These are phyloP conservation scores for Muntiacus reevesi DNA, from an alignment of 2,113 vertebrate species.

Conservation along the genomic window DNA sequence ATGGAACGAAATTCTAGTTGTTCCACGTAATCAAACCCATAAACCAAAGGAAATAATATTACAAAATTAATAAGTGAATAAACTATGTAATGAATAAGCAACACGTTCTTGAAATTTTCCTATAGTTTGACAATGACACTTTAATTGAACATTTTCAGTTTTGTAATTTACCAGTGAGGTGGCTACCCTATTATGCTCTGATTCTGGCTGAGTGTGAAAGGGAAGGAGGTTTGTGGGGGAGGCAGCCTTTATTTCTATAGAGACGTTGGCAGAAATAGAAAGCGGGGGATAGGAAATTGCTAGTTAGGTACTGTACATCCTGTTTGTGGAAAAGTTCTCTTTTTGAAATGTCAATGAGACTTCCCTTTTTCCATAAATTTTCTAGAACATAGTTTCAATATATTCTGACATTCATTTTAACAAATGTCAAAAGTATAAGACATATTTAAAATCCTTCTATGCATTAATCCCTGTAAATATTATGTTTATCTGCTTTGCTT, in stretches of 20 bases:
- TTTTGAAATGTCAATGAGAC: constrained; percentile 36
- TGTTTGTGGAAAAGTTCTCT: constrained; percentile 44
- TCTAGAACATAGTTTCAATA: background rate
- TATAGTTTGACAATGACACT: background rate
- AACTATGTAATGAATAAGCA: background rate
- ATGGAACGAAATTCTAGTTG: background rate
- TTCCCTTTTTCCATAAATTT: background rate
- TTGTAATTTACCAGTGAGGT: background rate
- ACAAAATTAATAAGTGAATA: background rate
- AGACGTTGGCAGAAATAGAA: constrained; percentile 65
- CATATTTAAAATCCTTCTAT: background rate
- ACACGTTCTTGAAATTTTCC: background rate
- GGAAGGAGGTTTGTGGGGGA: constrained; percentile 25
- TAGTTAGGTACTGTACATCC: constrained; percentile 66
- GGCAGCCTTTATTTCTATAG: constrained; percentile 46
- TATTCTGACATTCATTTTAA: background rate
- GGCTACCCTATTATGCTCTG: background rate
- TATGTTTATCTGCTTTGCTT: background rate
- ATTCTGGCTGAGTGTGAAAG: constrained; percentile 37
- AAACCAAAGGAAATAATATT: background rate
- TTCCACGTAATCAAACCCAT: background rate
- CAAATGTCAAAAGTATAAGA: background rate
- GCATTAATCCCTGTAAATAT: background rate
- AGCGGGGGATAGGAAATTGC: constrained; percentile 64
- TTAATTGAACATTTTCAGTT: background rate